Evolutionary conservation across 1,140 invertebrate genomes (phyloP).

Genomic region (Drosophila oshimai): DNA sequence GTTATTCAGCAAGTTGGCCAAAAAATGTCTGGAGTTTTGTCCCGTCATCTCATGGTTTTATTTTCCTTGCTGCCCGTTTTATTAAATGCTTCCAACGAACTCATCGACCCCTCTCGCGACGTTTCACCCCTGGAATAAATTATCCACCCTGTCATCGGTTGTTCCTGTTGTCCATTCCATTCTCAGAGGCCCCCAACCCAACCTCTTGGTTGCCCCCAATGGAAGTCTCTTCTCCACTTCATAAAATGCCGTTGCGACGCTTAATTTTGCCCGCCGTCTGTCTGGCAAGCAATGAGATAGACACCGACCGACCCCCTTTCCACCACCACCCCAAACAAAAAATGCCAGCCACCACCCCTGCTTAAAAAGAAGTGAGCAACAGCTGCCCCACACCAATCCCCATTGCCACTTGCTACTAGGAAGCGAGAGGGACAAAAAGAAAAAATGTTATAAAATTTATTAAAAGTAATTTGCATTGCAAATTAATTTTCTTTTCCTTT

Average conservation of each 20-base stretch:
- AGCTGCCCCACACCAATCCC: slow-evolving; percentile 26
- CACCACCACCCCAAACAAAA: slow-evolving; percentile 1
- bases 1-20: slow-evolving; percentile 30
- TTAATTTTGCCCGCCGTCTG: slow-evolving; percentile 37
- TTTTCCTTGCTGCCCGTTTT: slow-evolving; percentile 13
- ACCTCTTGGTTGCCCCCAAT: neutral
- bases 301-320: slow-evolving; percentile 17
- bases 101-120: slow-evolving; percentile 9
- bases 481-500: slow-evolving; percentile 68
- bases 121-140: slow-evolving; percentile 28
- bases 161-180: slow-evolving; percentile 29
- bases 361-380: slow-evolving; percentile 31
- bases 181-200: neutral
- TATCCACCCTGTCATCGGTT: slow-evolving; percentile 42
- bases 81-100: slow-evolving; percentile 36
- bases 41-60: neutral
- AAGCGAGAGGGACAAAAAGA: slow-evolving; percentile 10
- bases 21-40: slow-evolving; percentile 28
- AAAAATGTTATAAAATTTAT: slow-evolving; percentile 48
- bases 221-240: slow-evolving; percentile 43
- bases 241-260: slow-evolving; percentile 47
- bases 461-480: slow-evolving; percentile 75
- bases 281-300: slow-evolving; percentile 26
- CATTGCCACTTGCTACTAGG: slow-evolving; percentile 4
- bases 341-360: neutral